These are phyloP conservation scores for Microcebus griseorufus DNA, from an alignment of 2,113 vertebrate species.

Conservation along the genomic window DNA sequence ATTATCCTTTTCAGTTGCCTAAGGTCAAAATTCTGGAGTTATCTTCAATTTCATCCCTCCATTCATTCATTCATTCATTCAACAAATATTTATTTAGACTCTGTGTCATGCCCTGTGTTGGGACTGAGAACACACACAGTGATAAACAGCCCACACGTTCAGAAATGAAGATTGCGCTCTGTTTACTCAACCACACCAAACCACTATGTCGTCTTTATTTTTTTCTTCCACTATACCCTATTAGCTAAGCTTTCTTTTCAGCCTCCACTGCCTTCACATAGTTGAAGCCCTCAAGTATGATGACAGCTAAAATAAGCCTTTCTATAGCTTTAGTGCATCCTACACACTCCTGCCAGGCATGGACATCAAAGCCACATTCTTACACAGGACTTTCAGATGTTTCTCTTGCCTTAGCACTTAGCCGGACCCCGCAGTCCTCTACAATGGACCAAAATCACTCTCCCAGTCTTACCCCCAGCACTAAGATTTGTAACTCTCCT, in stretches of 20 bases:
- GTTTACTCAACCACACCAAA: not conserved
- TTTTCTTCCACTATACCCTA: rapidly evolving
- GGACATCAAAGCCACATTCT: not conserved
- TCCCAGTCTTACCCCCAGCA: not conserved
- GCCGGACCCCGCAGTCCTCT: not conserved
- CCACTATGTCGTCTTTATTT: rapidly evolving
- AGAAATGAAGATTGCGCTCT: rapidly evolving
- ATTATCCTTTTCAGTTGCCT: not conserved
- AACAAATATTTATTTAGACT: not conserved
- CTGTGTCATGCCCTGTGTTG: not conserved
- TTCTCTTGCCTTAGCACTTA: not conserved
- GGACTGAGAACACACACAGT: not conserved
- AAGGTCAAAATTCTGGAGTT: not conserved
- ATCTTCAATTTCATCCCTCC: not conserved
- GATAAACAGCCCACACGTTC: not conserved
- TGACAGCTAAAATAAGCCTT: not conserved
- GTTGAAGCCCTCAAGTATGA: not conserved
- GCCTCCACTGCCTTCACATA: not conserved
- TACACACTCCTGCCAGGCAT: too few species aligned
- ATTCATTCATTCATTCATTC: not conserved
- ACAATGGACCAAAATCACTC: too few species aligned
- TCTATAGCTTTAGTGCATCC: not conserved
- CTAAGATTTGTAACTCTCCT: not conserved
- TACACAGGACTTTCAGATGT: too few species aligned
- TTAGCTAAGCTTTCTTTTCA: not conserved